Evolutionary conservation across 2,113 vertebrate species (phyloP).

Genomic region (Sphyrna mokarran): DNA sequence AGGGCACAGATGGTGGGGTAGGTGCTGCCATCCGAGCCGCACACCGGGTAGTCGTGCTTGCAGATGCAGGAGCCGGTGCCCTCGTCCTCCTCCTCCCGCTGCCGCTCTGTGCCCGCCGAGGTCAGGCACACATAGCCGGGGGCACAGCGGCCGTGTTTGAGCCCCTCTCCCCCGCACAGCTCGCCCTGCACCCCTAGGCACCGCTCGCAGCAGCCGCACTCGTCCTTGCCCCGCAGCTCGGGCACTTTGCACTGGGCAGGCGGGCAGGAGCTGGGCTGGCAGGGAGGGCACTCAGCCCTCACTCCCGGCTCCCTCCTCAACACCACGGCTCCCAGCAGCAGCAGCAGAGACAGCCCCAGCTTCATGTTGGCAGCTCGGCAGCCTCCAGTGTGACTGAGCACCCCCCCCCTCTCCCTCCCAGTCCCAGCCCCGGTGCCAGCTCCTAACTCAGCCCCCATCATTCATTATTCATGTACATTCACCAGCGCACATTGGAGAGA

Average conservation of each 20-base stretch:
- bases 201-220: slow-evolving; percentile 53
- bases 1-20: slow-evolving; percentile 57
- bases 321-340: neutral
- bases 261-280: slow-evolving; percentile 45
- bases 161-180: slow-evolving; percentile 50
- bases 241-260: slow-evolving; percentile 45
- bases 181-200: slow-evolving; percentile 47
- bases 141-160: slow-evolving; percentile 50
- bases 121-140: slow-evolving; percentile 55
- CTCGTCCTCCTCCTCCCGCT: slow-evolving; percentile 41
- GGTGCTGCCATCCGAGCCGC: slow-evolving; percentile 57
- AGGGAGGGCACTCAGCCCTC: slow-evolving; percentile 45
- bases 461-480: slow-evolving; percentile 22
- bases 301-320: neutral
- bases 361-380: neutral
- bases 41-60: slow-evolving; percentile 54
- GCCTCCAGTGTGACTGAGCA: neutral
- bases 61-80: slow-evolving; percentile 57
- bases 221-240: slow-evolving; percentile 48
- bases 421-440: neutral
- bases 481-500: neutral
- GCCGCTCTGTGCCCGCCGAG: slow-evolving; percentile 36
- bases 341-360: slow-evolving; percentile 37
- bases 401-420: neutral
- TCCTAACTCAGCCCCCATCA: neutral